These are phyloP conservation scores for Nothocercus nigrocapillus DNA, from an alignment of 2,113 vertebrate species.

Conservation along the genomic window DNA sequence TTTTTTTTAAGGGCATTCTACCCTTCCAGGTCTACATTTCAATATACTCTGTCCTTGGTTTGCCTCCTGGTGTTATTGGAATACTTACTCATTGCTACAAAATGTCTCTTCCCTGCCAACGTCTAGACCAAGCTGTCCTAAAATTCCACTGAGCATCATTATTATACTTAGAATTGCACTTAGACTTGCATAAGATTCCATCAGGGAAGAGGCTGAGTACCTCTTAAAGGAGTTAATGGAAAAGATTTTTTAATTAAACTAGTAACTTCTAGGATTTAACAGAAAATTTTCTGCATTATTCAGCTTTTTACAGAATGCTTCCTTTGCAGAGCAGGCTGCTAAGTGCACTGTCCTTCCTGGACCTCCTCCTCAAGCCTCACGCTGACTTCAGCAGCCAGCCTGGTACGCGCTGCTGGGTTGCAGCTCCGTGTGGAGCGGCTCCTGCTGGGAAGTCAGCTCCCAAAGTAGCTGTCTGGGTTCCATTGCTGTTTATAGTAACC, in stretches of 20 bases:
- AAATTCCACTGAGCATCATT: background rate
- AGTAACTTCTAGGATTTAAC: background rate
- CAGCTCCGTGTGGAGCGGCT: background rate
- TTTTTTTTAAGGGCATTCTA: background rate
- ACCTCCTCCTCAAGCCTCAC: background rate
- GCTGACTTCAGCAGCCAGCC: background rate
- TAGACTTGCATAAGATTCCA: background rate
- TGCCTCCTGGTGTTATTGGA: background rate
- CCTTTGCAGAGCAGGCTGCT: background rate
- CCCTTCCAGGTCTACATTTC: background rate
- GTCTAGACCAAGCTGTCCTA: background rate
- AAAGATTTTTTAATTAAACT: background rate
- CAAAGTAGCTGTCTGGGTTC: background rate
- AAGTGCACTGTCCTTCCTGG: background rate
- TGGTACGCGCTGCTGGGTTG: background rate
- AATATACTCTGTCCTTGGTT: background rate
- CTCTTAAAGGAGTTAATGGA: background rate
- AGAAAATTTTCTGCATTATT: constrained; percentile 7
- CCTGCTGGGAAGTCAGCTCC: background rate
- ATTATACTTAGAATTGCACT: background rate
- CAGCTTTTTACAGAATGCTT: background rate
- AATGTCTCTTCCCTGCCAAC: background rate
- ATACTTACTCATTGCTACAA: background rate
- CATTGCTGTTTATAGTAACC: background rate
- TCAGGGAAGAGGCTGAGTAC: background rate